Evolutionary conservation across 2,888 invertebrate genomes (phyloP), one percentile per base, ranked within the genome.

Genomic region (Gymnocheta viridis): DNA sequence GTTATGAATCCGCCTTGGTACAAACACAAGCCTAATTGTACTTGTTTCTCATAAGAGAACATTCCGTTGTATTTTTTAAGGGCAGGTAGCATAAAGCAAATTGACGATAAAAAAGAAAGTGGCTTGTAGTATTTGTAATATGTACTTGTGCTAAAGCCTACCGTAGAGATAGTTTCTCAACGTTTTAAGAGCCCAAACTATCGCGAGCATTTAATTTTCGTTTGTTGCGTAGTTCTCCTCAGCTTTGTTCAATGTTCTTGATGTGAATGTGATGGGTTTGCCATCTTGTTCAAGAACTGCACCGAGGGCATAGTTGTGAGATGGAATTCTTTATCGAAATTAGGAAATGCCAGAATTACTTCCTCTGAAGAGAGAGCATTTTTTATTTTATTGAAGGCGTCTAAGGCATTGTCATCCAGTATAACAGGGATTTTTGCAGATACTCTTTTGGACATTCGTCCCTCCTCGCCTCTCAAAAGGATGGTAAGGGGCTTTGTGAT

Each of bases 191-290:
- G n/a, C n/a, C n/a, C n/a, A n/a, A n/a, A n/a, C n/a, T n/a, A n/a
- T n/a, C n/a, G n/a, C n/a, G n/a, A n/a, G n/a, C n/a, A n/a, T n/a
- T n/a, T n/a, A n/a, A n/a, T n/a, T n/a, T n/a, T n/a, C n/a, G n/a
- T n/a, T n/a, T n/a, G n/a, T n/a, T n/a, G n/a, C n/a, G n/a, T n/a
- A n/a, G n/a, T n/a, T n/a, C 41, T 85, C 79, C 17, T 85, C 82
- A 2, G 72, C 17, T 35, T 77, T 82, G 29, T 49, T 79, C 0
- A 84, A 27, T 14, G 73, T 82, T 32, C 79, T 32, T 27, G 74
- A 83, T 12, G 83, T 82, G 10, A 70, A 78, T 0, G 67, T 41
- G 6, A 84, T 73, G 7, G 82, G 82, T 17, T 58, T 85, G 2
- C 29, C 58, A 4, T 69, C 51, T 22, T 81, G 74, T 35, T 64